Conservation (phyloP, 2,113 vertebrate genomes). For the Cephalopterus ornatus region DNA sequence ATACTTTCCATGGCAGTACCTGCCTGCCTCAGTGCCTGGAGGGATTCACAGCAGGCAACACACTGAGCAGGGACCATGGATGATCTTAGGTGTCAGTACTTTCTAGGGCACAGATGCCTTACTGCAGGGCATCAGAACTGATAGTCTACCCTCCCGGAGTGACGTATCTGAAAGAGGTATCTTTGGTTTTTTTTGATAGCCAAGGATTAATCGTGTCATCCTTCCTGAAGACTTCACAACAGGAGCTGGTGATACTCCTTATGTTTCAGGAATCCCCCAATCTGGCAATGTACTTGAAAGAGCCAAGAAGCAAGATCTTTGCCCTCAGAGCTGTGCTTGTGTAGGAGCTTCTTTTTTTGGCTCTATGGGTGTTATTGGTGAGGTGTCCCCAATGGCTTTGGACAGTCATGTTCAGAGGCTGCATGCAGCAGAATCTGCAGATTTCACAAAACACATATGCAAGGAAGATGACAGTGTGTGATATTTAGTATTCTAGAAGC, state of each 20-base stretch:
- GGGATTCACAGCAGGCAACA: background rate
- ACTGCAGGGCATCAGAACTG: background rate
- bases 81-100: background rate
- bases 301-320: background rate
- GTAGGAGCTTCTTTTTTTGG: background rate
- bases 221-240: background rate
- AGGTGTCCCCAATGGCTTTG: background rate
- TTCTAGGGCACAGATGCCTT: background rate
- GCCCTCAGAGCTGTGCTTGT: background rate
- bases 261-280: background rate
- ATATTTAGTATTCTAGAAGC: background rate
- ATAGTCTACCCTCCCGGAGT: background rate
- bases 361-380: rapidly evolving
- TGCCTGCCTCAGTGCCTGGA: background rate
- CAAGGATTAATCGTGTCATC: background rate
- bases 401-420: background rate
- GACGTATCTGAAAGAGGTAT: background rate
- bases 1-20: background rate
- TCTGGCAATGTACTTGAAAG: background rate
- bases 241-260: background rate
- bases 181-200: background rate
- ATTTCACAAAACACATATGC: background rate
- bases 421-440: rapidly evolving
- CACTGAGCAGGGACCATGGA: background rate
- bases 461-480: background rate